Evolutionary conservation across 1,140 invertebrate species (phyloP).

Genomic region (Neelides sp.): DNA sequence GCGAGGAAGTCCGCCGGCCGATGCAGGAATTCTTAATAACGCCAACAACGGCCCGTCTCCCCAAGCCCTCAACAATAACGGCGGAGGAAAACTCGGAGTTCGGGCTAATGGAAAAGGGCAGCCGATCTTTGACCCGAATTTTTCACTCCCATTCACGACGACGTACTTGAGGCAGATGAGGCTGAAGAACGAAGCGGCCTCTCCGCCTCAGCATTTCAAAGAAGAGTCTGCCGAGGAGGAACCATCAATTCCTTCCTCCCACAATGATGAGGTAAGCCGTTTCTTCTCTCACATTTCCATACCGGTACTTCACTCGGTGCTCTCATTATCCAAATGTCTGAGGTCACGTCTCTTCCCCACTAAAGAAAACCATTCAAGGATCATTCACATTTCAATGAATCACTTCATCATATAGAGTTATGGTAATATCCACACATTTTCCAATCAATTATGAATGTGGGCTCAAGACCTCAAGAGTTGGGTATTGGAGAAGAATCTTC

Average conservation of each 20-base stretch:
- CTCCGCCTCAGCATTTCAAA: neutral
- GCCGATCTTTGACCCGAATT: constrained; percentile 48
- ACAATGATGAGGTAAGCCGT: constrained; percentile 22
- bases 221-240: neutral
- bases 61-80: no score
- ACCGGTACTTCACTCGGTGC: constrained; percentile 1
- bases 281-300: constrained; percentile 5
- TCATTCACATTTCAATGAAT: no score
- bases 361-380: no score
- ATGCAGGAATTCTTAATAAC: constrained; percentile 15
- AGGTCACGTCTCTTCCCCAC: no score
- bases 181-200: constrained; percentile 10
- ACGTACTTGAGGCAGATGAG: constrained; percentile 59
- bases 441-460: no score
- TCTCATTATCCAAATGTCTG: neutral
- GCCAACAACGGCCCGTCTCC: constrained; percentile 20
- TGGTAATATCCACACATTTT: no score
- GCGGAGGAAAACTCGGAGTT: no score
- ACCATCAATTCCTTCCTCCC: constrained; percentile 5
- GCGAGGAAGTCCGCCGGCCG: constrained; percentile 53
- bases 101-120: constrained; percentile 32
- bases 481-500: no score
- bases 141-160: constrained; percentile 69
- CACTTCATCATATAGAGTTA: no score
- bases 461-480: no score